phyloP scores from a whole-genome alignment of 2,888 invertebrate genomes.

The Diplazon laetatorius region DNA sequence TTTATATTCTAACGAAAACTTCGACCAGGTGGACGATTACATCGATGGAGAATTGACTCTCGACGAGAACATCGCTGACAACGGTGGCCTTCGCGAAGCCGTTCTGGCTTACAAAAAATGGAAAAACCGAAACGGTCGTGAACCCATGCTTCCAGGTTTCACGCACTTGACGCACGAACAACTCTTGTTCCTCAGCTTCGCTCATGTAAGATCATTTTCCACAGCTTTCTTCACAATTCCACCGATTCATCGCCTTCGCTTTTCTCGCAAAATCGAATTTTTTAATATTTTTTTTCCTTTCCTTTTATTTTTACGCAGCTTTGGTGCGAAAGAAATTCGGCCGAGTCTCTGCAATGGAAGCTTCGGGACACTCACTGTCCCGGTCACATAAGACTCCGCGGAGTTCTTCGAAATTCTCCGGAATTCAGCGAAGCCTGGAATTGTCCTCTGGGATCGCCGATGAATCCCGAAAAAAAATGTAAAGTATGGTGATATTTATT shows the following conservation, averaged over 20 bases:
- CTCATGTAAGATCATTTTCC: conserved; percentile 86
- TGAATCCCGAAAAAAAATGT: conserved; percentile 84
- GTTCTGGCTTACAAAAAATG: conserved; percentile 87
- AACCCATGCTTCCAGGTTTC: conserved; percentile 89
- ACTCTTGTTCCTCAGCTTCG: conserved; percentile 91
- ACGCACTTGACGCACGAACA: conserved; percentile 89
- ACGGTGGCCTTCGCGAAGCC: conserved; percentile 91
- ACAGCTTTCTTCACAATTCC: conserved; percentile 1
- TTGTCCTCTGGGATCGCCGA: conserved; percentile 83
- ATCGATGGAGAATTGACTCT: conserved; percentile 90
- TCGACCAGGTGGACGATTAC: conserved; percentile 82
- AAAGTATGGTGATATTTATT: conserved; percentile 80
- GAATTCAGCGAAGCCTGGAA: conserved; percentile 87
- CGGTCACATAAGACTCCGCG: conserved; percentile 87
- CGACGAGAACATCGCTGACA: conserved; percentile 93
- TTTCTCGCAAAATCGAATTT: conserved; percentile 15
- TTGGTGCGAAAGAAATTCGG: conserved; percentile 92
- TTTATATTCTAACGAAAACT: neutral
- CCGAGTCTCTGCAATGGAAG: conserved; percentile 86
- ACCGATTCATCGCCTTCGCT: neutral
- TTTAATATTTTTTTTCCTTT: too few species aligned
- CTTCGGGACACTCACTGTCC: conserved; percentile 90
- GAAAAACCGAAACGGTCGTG: conserved; percentile 84
- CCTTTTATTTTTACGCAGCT: conserved; percentile 85
- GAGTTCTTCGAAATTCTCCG: conserved; percentile 88